These are phyloP conservation scores for Paramormyrops kingsleyae DNA, from an alignment of 2,113 vertebrate species.

Conservation along the genomic window DNA sequence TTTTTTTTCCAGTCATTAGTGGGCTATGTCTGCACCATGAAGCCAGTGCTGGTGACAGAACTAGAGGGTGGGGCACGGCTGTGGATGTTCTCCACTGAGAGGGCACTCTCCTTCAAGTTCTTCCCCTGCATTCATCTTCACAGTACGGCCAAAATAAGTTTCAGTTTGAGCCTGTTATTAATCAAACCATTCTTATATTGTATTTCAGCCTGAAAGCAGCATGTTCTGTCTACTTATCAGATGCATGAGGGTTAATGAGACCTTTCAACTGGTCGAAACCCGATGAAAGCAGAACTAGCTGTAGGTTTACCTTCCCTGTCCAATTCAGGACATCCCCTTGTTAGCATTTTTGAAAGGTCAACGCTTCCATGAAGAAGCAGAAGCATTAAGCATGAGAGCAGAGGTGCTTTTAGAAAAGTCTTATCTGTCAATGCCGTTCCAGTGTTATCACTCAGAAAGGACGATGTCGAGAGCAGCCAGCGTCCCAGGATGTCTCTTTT, in stretches of 20 bases:
- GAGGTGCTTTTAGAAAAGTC: not conserved
- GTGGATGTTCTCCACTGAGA: not conserved
- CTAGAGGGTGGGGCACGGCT: not conserved
- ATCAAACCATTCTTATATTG: not conserved
- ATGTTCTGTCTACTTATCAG: not conserved
- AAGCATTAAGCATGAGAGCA: not conserved
- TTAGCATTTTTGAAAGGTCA: slow-evolving; percentile 8
- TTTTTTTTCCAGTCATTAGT: not conserved
- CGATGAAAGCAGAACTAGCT: not conserved
- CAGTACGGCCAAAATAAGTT: not conserved
- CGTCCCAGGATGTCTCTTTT: not conserved
- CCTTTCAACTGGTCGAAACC: not conserved
- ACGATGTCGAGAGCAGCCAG: too few species aligned
- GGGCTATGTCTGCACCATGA: not conserved
- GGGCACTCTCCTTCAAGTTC: not conserved
- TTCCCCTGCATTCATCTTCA: not conserved
- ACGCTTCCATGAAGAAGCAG: not conserved
- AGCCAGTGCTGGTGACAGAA: not conserved
- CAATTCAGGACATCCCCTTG: not conserved
- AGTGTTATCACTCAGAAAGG: not conserved
- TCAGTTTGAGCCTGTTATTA: not conserved
- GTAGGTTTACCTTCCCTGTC: not conserved
- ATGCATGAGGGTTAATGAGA: not conserved
- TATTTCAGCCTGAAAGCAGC: not conserved
- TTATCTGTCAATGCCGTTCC: not conserved